A percentile compares a stretch with the other conserved stretches of the same genome.
These are phyloP conservation scores for Eristalis tenax DNA, from an alignment of 2,888 invertebrate species.

Conservation along the genomic window DNA sequence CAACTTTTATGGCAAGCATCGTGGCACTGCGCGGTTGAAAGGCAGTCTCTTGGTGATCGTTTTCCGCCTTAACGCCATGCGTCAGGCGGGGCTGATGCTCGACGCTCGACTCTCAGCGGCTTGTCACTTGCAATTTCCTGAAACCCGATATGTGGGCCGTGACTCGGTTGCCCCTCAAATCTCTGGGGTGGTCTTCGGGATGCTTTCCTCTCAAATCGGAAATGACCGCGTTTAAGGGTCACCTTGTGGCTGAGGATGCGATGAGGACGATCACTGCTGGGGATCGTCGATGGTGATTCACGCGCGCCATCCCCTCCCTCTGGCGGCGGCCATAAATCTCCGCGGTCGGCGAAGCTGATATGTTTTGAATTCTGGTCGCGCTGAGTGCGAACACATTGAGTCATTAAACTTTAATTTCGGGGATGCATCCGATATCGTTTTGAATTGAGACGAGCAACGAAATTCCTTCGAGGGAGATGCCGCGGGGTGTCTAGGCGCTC, in stretches of 20 bases:
- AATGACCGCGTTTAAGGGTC: slow-evolving; percentile 23
- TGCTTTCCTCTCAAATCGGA: background rate
- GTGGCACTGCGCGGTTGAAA: slow-evolving; percentile 35
- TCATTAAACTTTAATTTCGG: slow-evolving; percentile 63
- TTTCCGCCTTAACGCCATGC: slow-evolving; percentile 67
- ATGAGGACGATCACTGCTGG: slow-evolving; percentile 14
- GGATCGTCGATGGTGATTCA: slow-evolving; percentile 42
- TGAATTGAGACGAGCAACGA: slow-evolving; percentile 18
- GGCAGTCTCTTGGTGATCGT: slow-evolving; percentile 49
- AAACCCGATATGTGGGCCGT: slow-evolving; percentile 47
- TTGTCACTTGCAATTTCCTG: slow-evolving; percentile 67
- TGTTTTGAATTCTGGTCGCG: slow-evolving; percentile 58
- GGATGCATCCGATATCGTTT: slow-evolving; percentile 53
- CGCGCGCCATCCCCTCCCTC: slow-evolving; percentile 6
- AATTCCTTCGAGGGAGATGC: slow-evolving; percentile 6
- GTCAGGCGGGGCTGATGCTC: slow-evolving; percentile 34
- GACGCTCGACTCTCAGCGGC: background rate
- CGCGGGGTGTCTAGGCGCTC: slow-evolving; percentile 36
- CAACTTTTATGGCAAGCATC: slow-evolving; percentile 49
- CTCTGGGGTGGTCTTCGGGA: slow-evolving; percentile 39
- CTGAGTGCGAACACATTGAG: slow-evolving; percentile 69
- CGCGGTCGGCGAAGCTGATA: slow-evolving; percentile 33
- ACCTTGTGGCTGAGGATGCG: slow-evolving; percentile 17
- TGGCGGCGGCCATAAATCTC: slow-evolving; percentile 46
- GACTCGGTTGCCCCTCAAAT: background rate